phyloP scores from a whole-genome alignment of 2,888 invertebrate species.

The Mesochorus sp. region DNA sequence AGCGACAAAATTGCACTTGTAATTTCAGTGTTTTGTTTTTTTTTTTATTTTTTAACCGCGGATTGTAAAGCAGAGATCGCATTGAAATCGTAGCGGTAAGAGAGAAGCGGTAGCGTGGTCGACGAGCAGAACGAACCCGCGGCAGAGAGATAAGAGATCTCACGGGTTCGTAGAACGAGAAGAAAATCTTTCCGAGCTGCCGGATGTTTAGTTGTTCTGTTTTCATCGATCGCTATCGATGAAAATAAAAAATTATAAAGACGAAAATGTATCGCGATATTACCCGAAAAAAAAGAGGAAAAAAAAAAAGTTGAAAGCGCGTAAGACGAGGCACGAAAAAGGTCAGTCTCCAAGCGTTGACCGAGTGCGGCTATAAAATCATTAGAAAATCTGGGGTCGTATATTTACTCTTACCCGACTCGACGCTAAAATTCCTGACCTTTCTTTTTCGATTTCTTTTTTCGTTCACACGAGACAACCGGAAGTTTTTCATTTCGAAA shows the following conservation, averaged over 20 bases:
- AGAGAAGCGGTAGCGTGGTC: slow-evolving; percentile 23
- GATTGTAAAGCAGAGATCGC: not conserved
- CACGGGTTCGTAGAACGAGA: not conserved
- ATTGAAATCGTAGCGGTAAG: too few relatives aligned
- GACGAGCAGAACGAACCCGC: slow-evolving; percentile 29
- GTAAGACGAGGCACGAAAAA: too few relatives aligned
- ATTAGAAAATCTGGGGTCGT: slow-evolving; percentile 48
- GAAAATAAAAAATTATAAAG: not conserved
- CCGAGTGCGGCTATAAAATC: slow-evolving; percentile 69
- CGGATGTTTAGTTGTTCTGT: not conserved
- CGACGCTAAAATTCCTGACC: too few relatives aligned
- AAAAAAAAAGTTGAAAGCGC: slow-evolving; percentile 16
- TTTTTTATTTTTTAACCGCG: too few relatives aligned
- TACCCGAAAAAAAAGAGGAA: not conserved
- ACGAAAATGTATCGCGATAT: not conserved
- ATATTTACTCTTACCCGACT: slow-evolving; percentile 6
- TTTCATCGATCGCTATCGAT: not conserved
- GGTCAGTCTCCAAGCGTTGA: slow-evolving; percentile 13
- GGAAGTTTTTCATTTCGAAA: too few relatives aligned
- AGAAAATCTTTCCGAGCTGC: not conserved
- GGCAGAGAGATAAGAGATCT: not conserved
- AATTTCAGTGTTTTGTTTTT: slow-evolving; percentile 14
- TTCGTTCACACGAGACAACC: too few relatives aligned
- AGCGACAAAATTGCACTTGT: slow-evolving; percentile 11
- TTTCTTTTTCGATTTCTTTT: too few relatives aligned